Base-by-base conservation (phyloP, 2,888 invertebrate species). In the Dorcus hopei region DNA sequence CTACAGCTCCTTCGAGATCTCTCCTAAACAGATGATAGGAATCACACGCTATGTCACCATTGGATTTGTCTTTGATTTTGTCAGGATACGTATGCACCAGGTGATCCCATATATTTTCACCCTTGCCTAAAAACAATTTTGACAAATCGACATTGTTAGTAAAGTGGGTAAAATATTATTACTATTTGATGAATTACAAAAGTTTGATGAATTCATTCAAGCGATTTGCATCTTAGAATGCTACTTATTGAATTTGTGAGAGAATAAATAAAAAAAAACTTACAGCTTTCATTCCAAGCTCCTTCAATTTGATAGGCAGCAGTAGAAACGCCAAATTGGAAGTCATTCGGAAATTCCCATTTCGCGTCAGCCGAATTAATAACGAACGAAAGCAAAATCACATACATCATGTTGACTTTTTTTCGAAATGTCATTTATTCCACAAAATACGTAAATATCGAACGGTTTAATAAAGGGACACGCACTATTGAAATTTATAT, bases 21-120 rank as follows among this genome's bases (percentile, higher is more conserved):
- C 68, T 66, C 53, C 65, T 62, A 52, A 68, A 65, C 49, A 69
- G 62, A 54, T 72, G 58, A 60, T 72, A 74, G 1, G 74, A 72
- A 59, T 73, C 69, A 42, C 72, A 72, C 9, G 74, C 68, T 19
- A 72, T 58, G 38, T 74, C 72, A 1, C 66, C 74, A 40, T 62
- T 73, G n/a, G 61, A 61, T 7, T 58, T 41, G 51, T 72, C 70
- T n/a, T 51, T 48, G 9, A 70, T 60, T 61, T 58, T 65, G 38
- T 75, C 70, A 3, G 79, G 76, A 65, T 73, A 67, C 16, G 63
- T 57, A 68, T 82, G 83, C 3, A 72, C 72, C 52, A 74, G 73
- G 11, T 70, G 70, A 69, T 83, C 82, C 82, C 82, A 83, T 58
- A 82, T 80, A 66, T 79, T 84, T 67, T 80, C 78, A 4, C 81